These are phyloP conservation scores for Calosoma granatense DNA, from an alignment of 1,140 invertebrate species.

Conservation along the genomic window DNA sequence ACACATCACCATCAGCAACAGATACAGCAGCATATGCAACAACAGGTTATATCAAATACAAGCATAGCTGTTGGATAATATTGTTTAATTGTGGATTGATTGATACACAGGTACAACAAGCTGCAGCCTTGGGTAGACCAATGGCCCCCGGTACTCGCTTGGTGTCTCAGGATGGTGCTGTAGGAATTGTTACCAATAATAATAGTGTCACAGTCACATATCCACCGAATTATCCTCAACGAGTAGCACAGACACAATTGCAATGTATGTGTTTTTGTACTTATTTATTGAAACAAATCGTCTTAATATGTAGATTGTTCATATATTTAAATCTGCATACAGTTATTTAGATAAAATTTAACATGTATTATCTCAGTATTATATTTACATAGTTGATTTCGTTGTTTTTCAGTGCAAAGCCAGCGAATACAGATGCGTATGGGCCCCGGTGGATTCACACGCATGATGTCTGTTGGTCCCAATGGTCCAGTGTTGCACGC, in stretches of 20 bases:
- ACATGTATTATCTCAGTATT: too few relatives aligned
- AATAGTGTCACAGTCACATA: constrained; percentile 52
- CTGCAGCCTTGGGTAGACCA: constrained; percentile 46
- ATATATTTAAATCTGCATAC: not conserved
- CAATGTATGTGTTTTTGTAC: constrained; percentile 15
- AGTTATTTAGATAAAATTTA: not conserved
- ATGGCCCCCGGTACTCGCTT: constrained; percentile 49
- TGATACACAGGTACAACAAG: constrained; percentile 43
- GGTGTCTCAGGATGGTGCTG: constrained; percentile 49
- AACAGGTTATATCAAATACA: constrained; percentile 26
- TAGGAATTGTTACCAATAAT: constrained; percentile 52
- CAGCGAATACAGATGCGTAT: constrained; percentile 32
- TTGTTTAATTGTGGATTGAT: constrained; percentile 4
- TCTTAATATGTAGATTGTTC: too few relatives aligned
- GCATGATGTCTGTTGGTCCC: constrained; percentile 21
- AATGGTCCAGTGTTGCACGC: constrained; percentile 29
- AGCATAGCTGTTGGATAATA: not conserved
- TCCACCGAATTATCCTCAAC: constrained; percentile 39
- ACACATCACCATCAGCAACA: constrained; percentile 23
- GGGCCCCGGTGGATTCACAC: constrained; percentile 18
- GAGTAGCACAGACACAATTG: constrained; percentile 16
- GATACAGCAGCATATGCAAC: constrained; percentile 35
- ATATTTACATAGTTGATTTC: not conserved
- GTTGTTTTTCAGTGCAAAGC: constrained; percentile 27
- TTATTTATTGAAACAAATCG: too few relatives aligned